Evolutionary conservation across 2,113 vertebrate species (phyloP).

Genomic region (Paramormyrops kingsleyae): DNA sequence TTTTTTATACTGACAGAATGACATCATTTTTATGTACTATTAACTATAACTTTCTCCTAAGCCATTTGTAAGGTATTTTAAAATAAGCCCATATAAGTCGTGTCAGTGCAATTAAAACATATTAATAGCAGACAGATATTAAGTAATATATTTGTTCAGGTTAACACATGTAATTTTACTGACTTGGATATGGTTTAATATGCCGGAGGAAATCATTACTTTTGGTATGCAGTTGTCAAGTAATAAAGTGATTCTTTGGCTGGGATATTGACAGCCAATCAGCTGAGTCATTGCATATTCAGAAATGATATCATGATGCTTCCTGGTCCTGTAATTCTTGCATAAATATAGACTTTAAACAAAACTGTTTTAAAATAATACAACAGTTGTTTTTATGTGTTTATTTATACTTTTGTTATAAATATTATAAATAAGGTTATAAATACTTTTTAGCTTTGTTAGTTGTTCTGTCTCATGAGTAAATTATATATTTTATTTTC

Average conservation of each 20-base stretch:
- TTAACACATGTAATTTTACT: background rate
- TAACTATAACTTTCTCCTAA: background rate
- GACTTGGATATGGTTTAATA: background rate
- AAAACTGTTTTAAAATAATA: background rate
- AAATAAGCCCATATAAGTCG: background rate
- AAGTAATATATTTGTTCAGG: background rate
- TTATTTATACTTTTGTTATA: background rate
- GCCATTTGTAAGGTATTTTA: background rate
- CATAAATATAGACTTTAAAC: background rate
- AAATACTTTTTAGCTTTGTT: background rate
- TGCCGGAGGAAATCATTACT: background rate
- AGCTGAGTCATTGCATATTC: background rate
- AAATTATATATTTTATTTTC: background rate
- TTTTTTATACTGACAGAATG: background rate
- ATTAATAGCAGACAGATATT: background rate
- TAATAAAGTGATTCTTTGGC: background rate
- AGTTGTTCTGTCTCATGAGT: background rate
- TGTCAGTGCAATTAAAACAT: background rate
- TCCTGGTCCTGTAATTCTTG: background rate
- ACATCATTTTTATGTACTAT: background rate
- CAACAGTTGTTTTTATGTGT: background rate
- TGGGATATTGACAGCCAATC: background rate
- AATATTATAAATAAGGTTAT: background rate
- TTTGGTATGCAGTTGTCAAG: background rate
- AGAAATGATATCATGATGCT: background rate